Conservation (phyloP, 2,888 invertebrate species). For the Polyommatus icarus region DNA sequence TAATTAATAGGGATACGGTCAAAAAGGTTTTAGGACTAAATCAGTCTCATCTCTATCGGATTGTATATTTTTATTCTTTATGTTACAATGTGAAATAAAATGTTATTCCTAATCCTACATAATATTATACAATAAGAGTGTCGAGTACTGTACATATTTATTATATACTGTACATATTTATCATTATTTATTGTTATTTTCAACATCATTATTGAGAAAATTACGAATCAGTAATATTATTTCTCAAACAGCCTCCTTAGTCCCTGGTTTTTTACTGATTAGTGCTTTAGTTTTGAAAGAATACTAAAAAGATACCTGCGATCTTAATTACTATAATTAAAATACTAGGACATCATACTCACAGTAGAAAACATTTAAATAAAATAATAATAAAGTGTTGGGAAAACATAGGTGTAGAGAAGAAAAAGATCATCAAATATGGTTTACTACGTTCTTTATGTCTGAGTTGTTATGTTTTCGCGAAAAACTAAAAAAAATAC, state of each 20-base stretch:
- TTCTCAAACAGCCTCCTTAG: background rate
- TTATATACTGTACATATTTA: too few relatives aligned
- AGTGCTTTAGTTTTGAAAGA: background rate
- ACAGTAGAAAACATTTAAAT: slow-evolving; percentile 55
- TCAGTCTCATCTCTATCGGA: background rate
- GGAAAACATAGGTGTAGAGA: slow-evolving; percentile 50
- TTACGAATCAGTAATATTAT: background rate
- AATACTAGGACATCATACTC: slow-evolving; percentile 54
- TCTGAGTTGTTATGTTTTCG: background rate
- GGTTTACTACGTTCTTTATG: background rate
- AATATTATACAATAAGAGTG: too few relatives aligned
- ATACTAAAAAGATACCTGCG: background rate
- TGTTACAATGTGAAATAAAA: background rate
- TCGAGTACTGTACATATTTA: too few relatives aligned
- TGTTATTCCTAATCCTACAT: too few relatives aligned
- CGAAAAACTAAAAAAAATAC: background rate
- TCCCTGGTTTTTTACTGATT: background rate
- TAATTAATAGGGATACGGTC: too few relatives aligned
- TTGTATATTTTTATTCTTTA: background rate
- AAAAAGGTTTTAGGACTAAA: background rate
- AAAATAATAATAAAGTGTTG: slow-evolving; percentile 64
- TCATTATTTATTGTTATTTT: too few relatives aligned
- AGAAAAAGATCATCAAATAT: slow-evolving; percentile 47
- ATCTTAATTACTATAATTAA: slow-evolving; percentile 3
- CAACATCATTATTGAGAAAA: too few relatives aligned